Evolutionary conservation across 2,888 invertebrate species (phyloP).

Genomic region (Ophraella communa): DNA sequence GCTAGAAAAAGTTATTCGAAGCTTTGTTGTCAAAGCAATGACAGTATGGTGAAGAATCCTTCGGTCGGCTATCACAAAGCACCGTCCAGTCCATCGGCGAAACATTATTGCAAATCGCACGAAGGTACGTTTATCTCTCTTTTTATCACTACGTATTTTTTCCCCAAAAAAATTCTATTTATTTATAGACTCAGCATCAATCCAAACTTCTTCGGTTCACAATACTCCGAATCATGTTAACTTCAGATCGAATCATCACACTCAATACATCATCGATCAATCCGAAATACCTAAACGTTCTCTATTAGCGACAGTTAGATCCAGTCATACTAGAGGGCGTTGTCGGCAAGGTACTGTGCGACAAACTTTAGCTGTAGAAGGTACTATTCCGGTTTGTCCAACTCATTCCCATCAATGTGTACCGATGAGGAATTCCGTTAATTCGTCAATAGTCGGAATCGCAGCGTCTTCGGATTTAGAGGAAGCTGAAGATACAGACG

Average conservation of each 20-base stretch:
- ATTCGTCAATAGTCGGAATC: constrained; percentile 55
- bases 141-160: too few relatives aligned
- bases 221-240: constrained; percentile 50
- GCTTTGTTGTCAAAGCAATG: constrained; percentile 57
- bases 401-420: constrained; percentile 49
- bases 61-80: constrained; percentile 64
- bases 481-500: constrained; percentile 68
- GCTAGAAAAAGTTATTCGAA: constrained; percentile 72
- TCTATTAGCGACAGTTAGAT: constrained; percentile 56
- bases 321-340: constrained; percentile 54
- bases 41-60: constrained; percentile 39
- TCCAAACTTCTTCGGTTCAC: constrained; percentile 50
- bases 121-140: constrained; percentile 37
- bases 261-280: constrained; percentile 44
- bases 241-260: constrained; percentile 40
- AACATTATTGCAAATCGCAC: constrained; percentile 56
- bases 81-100: constrained; percentile 62
- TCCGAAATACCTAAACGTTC: constrained; percentile 55
- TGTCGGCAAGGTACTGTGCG: constrained; percentile 54
- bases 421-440: constrained; percentile 59
- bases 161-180: background rate
- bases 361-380: constrained; percentile 61
- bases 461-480: constrained; percentile 61
- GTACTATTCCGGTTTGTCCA: constrained; percentile 59
- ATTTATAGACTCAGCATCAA: constrained; percentile 49